Percentiles rank a stretch among this genome's conserved stretches.
Evolutionary conservation across 2,888 invertebrate genomes (phyloP).

Genomic region (Drosophila cyrtoloma): DNA sequence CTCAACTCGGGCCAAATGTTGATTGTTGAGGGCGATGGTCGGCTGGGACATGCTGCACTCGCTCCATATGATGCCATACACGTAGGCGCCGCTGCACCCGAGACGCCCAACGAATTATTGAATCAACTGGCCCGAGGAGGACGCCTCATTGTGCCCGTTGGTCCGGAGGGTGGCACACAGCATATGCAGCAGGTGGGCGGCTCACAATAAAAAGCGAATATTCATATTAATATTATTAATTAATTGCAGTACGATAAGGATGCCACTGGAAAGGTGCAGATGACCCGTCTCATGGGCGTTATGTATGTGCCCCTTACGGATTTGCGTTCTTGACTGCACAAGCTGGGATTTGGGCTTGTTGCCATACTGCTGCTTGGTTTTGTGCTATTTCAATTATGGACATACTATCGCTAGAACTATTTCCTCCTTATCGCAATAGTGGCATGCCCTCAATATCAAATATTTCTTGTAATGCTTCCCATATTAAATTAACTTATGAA

Average conservation of each 20-base stretch:
- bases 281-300: constrained; percentile 95
- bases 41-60: constrained; percentile 90
- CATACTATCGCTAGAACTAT: constrained; percentile 40
- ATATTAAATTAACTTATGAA: constrained; percentile 10
- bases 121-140: constrained; percentile 88
- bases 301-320: constrained; percentile 98
- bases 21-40: constrained; percentile 94
- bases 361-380: constrained; percentile 65
- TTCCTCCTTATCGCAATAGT: constrained; percentile 1
- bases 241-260: constrained; percentile 92
- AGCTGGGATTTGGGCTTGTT: constrained; percentile 59
- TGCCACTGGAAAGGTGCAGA: constrained; percentile 90
- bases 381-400: constrained; percentile 66
- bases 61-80: constrained; percentile 97
- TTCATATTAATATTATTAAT: background rate
- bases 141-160: constrained; percentile 95
- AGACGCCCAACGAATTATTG: constrained; percentile 90
- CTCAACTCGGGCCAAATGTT: constrained; percentile 89
- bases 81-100: constrained; percentile 95
- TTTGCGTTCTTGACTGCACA: constrained; percentile 86
- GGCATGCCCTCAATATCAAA: constrained; percentile 2
- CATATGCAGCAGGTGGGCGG: constrained; percentile 90
- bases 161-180: constrained; percentile 94
- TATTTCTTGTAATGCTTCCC: constrained; percentile 28
- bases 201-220: background rate